Percentiles rank a stretch among this genome's conserved stretches.
Evolutionary conservation across 2,113 vertebrate genomes (phyloP).

Genomic region (Dendropsophus ebraccatus): DNA sequence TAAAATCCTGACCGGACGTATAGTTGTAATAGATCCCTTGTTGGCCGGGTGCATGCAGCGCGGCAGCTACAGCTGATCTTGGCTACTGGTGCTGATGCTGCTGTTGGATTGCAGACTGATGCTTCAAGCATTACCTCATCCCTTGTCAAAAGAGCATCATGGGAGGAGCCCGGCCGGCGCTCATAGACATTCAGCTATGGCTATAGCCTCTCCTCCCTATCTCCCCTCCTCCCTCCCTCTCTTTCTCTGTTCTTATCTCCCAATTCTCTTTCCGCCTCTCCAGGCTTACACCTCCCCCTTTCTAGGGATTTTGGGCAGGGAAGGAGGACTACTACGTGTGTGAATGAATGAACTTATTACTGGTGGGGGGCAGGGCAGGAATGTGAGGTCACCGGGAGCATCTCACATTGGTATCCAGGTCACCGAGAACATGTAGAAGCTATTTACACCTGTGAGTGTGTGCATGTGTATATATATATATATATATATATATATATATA

Average conservation of each 20-base stretch:
- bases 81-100: conserved; percentile 65
- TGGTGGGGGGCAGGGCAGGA: conserved; percentile 26
- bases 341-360: conserved; percentile 42
- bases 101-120: conserved; percentile 72
- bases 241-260: not conserved
- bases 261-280: not conserved
- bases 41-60: too few relatives aligned
- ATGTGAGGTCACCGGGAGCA: not conserved
- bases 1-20: not conserved
- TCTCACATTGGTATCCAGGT: not conserved
- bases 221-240: conserved; percentile 47
- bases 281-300: not conserved
- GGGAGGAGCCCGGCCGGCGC: conserved; percentile 32
- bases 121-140: conserved; percentile 79
- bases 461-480: too few relatives aligned
- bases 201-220: conserved; percentile 66
- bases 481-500: too few relatives aligned
- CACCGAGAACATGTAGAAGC: too few relatives aligned
- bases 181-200: conserved; percentile 28
- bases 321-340: not conserved
- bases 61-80: conserved; percentile 52
- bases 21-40: not conserved
- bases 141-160: conserved; percentile 67
- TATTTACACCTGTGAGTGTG: too few relatives aligned
- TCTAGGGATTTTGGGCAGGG: not conserved